Evolutionary conservation across 2,888 invertebrate species (phyloP), one percentile per base, ranked within the genome.

Genomic region (Xiphydria camelus): DNA sequence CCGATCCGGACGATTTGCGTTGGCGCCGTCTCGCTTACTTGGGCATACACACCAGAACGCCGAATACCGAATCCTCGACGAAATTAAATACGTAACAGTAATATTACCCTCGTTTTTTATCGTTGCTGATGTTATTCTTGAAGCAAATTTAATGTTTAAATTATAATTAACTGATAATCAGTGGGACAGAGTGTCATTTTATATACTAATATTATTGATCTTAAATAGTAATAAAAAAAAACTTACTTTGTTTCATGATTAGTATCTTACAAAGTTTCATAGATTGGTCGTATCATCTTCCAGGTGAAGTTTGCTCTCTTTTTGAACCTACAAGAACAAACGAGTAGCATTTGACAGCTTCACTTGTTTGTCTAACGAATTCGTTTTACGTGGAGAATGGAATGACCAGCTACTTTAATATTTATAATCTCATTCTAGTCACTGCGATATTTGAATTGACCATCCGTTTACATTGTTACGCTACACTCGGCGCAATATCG

Each of bases 71-170:
- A 48, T 53, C 65, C 19, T 64, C 69, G 7, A 55, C 66, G 12
- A 71, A 74, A 57, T 49, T 74, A 22, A 74, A 73, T 47, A 68
- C 72, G 61, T 74, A 73, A 73, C 68, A 55, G 61, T 54, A 60
- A 45, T 32, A n/a, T n/a, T n/a, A n/a, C n/a, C n/a, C n/a, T n/a
- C n/a, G n/a, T 49, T 34, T 36, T 2, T 47, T 55, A 25, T 49
- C 51, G 47, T 29, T 22, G 41, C 25, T n/a, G 37, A 36, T 17
- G 19, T 47, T 54, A 45, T 44, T 54, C 53, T 41, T 58, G 43
- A 53, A 58, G 41, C 45, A 49, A 51, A 56, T 46, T 50, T 43
- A 58, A 50, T 29, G 48, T 62, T 53, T 62, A 62, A 59, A 62
- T 57, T 62, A 53, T 58, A 51, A 29, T 43, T 53, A 55, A 59